phyloP scores from a whole-genome alignment of 2,113 vertebrate genomes.

The Rhinopomastus cyanomelas region DNA sequence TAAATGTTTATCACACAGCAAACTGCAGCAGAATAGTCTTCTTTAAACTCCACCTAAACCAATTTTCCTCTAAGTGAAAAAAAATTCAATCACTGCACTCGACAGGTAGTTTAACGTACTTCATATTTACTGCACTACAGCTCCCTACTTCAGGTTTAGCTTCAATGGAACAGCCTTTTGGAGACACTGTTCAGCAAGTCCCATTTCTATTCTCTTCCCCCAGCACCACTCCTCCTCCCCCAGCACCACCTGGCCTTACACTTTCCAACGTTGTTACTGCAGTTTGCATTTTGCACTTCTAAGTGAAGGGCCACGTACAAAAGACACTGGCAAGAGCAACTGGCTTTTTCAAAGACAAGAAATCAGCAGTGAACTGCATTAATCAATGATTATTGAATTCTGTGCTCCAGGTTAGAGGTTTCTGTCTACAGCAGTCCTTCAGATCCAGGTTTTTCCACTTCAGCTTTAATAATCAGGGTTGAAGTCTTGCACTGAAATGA shows the following conservation, averaged over 20 bases:
- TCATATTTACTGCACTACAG: background rate
- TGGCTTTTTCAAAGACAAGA: conserved; percentile 67
- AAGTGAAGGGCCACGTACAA: conserved; percentile 54
- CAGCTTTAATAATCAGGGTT: conserved; percentile 69
- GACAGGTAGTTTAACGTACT: background rate
- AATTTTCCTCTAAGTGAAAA: background rate
- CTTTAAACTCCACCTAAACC: background rate
- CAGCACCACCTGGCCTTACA: background rate
- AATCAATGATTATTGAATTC: conserved; percentile 76
- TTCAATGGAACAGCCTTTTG: conserved; percentile 37
- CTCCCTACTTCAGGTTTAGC: background rate
- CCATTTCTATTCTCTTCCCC: background rate
- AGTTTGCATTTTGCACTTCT: conserved; percentile 26
- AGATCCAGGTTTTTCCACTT: conserved; percentile 60
- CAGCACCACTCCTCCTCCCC: too few relatives aligned
- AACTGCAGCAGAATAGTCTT: background rate
- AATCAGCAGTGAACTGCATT: conserved; percentile 68
- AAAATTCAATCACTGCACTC: background rate
- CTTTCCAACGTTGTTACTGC: conserved; percentile 31
- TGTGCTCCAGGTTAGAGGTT: conserved; percentile 57
- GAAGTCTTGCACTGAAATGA: conserved; percentile 64
- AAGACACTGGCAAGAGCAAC: conserved; percentile 58
- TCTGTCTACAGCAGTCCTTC: conserved; percentile 59
- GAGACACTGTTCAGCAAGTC: conserved; percentile 30
- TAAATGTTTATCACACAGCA: background rate